These are phyloP conservation scores for Varanus salvator DNA, from an alignment of 2,113 vertebrate species.

Conservation along the genomic window DNA sequence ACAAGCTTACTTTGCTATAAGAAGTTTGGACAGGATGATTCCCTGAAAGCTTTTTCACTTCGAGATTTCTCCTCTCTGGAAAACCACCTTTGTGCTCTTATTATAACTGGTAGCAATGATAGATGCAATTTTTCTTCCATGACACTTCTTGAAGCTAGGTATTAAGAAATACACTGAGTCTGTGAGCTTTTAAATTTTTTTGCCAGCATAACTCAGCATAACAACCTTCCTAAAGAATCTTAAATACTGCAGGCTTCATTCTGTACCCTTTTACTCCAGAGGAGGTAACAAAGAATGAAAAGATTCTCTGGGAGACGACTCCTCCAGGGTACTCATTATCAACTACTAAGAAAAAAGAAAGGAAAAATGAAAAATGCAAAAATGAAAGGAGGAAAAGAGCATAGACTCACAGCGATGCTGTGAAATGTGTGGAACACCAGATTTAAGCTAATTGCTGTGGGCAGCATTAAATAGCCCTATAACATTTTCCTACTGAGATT, in stretches of 20 bases:
- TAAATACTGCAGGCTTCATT: rapidly evolving
- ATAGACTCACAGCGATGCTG: not conserved
- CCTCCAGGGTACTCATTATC: not conserved
- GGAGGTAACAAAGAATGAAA: conserved; percentile 16
- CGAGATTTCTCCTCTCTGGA: too few relatives aligned
- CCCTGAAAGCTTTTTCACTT: too few relatives aligned
- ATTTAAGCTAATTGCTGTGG: not conserved
- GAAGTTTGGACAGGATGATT: too few relatives aligned
- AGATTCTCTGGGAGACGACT: not conserved
- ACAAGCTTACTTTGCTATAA: too few relatives aligned
- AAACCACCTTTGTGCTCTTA: too few relatives aligned
- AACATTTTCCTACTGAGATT: rapidly evolving
- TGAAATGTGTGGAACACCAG: not conserved
- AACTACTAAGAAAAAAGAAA: not conserved
- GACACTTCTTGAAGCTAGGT: rapidly evolving
- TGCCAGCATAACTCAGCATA: conserved; percentile 9
- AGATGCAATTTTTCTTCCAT: too few relatives aligned
- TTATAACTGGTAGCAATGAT: too few relatives aligned
- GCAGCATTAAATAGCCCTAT: not conserved
- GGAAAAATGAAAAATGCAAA: too few relatives aligned
- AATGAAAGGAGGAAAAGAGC: not conserved
- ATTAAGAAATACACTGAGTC: rapidly evolving
- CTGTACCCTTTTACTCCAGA: rapidly evolving
- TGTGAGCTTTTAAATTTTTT: rapidly evolving
- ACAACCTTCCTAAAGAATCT: not conserved